A percentile compares a stretch with the other conserved stretches of the same genome.
These are phyloP conservation scores for Uromys caudimaculatus DNA, from an alignment of 2,797 vertebrate species.

Conservation along the genomic window DNA sequence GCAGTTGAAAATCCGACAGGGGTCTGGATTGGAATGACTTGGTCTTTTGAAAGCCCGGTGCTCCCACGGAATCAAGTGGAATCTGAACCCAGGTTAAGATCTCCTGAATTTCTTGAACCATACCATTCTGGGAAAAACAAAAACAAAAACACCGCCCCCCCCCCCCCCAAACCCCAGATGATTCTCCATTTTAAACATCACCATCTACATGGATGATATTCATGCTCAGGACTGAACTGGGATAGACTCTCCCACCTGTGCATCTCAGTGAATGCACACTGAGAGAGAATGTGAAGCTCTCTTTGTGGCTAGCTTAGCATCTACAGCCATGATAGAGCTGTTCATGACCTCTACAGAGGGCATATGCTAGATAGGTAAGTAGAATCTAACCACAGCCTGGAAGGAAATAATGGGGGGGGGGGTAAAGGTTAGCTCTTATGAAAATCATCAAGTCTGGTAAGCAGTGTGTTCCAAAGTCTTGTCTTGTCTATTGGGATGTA, in stretches of 20 bases:
- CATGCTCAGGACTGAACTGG: not conserved
- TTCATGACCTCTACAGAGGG: not conserved
- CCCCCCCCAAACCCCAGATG: not conserved
- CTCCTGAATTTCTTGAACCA: not conserved
- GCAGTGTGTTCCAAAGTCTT: not conserved
- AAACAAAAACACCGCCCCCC: not conserved
- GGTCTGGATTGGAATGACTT: not conserved
- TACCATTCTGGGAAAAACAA: not conserved
- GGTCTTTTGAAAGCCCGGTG: not conserved
- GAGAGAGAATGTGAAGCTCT: not conserved
- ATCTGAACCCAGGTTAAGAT: not conserved
- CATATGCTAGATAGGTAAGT: not conserved
- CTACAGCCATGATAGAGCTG: not conserved
- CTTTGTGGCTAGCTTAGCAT: not conserved
- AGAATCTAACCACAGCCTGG: conserved; percentile 35
- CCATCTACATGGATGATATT: not conserved
- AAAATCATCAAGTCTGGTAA: not conserved
- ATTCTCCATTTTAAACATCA: conserved; percentile 40
- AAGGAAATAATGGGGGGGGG: conserved; percentile 6
- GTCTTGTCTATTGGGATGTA: not conserved
- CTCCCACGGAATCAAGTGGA: not conserved
- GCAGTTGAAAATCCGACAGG: not conserved
- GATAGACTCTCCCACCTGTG: not conserved
- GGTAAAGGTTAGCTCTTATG: conserved; percentile 53
- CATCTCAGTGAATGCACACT: not conserved